A percentile compares a stretch with the other conserved stretches of the same genome.
Conservation (phyloP, 2,888 invertebrate species). For the Argyra leucocephala region DNA sequence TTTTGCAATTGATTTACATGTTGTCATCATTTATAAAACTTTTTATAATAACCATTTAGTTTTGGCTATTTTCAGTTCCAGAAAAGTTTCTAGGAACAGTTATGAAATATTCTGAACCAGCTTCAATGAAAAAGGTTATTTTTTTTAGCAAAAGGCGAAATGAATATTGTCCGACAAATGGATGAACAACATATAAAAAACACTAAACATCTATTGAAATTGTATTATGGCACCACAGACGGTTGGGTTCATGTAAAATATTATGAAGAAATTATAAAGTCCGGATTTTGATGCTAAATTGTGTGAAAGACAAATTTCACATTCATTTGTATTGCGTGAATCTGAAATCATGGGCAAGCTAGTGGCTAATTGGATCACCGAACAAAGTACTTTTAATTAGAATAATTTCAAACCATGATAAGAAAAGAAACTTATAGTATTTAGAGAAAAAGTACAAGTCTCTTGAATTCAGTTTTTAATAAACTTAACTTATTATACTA, state of each 20-base stretch:
- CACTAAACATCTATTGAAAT: slow-evolving; percentile 55
- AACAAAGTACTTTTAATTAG: slow-evolving; percentile 22
- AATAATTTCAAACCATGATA: too few species aligned
- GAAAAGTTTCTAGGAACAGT: slow-evolving; percentile 45
- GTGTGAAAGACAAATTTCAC: slow-evolving; percentile 53
- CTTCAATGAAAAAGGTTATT: slow-evolving; percentile 54
- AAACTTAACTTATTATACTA: too few species aligned
- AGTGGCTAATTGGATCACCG: slow-evolving; percentile 37
- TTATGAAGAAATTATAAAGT: slow-evolving; percentile 56
- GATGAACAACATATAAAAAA: slow-evolving; percentile 53
- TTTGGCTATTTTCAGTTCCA: slow-evolving; percentile 48
- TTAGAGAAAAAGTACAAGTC: too few species aligned
- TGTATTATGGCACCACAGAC: slow-evolving; percentile 72
- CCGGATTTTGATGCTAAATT: slow-evolving; percentile 53
- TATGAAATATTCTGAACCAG: slow-evolving; percentile 50
- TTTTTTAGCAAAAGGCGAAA: slow-evolving; percentile 69
- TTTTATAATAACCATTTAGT: slow-evolving; percentile 49
- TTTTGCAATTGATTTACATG: slow-evolving; percentile 45
- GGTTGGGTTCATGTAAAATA: slow-evolving; percentile 73
- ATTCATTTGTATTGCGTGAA: slow-evolving; percentile 70
- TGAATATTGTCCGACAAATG: slow-evolving; percentile 60
- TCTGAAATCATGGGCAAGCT: slow-evolving; percentile 50
- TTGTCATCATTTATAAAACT: slow-evolving; percentile 49
- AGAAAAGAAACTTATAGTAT: too few species aligned
- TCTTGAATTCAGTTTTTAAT: too few species aligned